Conservation (phyloP, 2,888 invertebrate species). For the Seladonia tumulorum region DNA sequence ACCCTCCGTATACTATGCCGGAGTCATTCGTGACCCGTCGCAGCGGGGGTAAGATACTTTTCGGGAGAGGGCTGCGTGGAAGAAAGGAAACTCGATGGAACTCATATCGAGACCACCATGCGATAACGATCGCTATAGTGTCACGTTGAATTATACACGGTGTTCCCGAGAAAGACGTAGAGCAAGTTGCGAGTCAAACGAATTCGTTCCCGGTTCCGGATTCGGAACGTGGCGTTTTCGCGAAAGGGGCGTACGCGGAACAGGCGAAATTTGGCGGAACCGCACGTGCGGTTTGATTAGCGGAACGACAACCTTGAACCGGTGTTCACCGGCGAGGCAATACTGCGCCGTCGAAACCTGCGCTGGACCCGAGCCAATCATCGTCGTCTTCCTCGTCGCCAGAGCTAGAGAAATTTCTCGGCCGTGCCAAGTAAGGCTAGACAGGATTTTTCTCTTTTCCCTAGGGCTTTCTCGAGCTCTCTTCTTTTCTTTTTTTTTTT, state of each 20-base stretch:
- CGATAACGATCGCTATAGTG: no score
- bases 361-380: slow-evolving; percentile 67
- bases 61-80: no score
- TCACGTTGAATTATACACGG: no score
- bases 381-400: slow-evolving; percentile 41
- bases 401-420: slow-evolving; percentile 49
- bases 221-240: not conserved
- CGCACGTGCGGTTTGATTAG: slow-evolving; percentile 35
- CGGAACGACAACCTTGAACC: slow-evolving; percentile 62
- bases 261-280: slow-evolving; percentile 27
- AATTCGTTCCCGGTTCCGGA: not conserved
- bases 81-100: no score
- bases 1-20: no score
- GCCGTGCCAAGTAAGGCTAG: slow-evolving; percentile 44
- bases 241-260: not conserved
- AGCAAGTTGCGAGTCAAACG: not conserved
- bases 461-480: not conserved
- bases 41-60: no score
- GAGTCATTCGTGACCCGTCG: no score
- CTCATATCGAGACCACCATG: no score
- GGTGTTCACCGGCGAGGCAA: slow-evolving; percentile 22
- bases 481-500: no score
- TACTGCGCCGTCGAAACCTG: slow-evolving; percentile 48
- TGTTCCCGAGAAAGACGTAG: no score
- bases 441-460: slow-evolving; percentile 8